Conservation (phyloP, 2,797 vertebrate genomes). For the Danio choprae region DNA sequence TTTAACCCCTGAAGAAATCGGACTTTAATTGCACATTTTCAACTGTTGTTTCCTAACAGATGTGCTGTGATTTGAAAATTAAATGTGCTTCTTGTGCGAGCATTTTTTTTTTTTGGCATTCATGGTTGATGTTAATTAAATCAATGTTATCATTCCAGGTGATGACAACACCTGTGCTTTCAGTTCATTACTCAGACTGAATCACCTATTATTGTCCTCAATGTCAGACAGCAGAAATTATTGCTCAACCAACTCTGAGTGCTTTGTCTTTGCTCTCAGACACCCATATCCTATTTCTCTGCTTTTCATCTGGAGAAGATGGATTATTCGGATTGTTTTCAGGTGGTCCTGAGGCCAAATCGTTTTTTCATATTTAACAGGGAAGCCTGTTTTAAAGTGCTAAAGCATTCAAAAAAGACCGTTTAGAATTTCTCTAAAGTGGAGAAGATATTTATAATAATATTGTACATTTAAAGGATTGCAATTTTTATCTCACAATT, state of each 20-base stretch:
- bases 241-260: slow-evolving; percentile 68
- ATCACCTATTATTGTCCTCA: slow-evolving; percentile 50
- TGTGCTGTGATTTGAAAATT: neutral
- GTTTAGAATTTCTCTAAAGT: neutral
- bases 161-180: slow-evolving; percentile 33
- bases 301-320: slow-evolving; percentile 34
- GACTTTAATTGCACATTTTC: neutral
- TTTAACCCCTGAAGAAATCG: neutral
- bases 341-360: slow-evolving; percentile 36
- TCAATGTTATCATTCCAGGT: slow-evolving; percentile 13
- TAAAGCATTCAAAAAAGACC: neutral
- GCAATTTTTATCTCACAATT: too few species aligned
- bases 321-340: slow-evolving; percentile 47
- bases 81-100: neutral
- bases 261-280: slow-evolving; percentile 54
- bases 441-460: too few species aligned
- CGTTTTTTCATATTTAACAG: slow-evolving; percentile 24
- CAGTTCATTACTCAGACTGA: slow-evolving; percentile 48
- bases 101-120: slow-evolving; percentile 14
- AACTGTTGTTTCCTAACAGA: neutral
- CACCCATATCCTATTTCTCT: slow-evolving; percentile 56
- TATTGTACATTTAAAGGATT: too few species aligned
- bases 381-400: neutral
- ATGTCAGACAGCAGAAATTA: slow-evolving; percentile 60
- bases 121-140: slow-evolving; percentile 43